These are phyloP conservation scores for Gallinago paraguaiae DNA, from an alignment of 2,113 vertebrate species.

Conservation along the genomic window DNA sequence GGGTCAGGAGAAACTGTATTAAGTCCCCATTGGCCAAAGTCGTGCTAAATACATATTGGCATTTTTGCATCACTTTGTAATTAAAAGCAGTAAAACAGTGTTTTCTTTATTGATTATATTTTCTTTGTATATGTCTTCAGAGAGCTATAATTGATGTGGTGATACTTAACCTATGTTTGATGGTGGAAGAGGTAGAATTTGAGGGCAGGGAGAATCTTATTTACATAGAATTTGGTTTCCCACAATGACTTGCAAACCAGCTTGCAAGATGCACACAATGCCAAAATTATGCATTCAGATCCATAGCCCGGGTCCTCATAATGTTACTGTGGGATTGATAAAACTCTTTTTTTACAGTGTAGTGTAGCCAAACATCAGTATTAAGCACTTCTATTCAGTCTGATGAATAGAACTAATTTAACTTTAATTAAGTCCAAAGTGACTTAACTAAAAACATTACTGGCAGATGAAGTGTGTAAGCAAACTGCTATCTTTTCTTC, in stretches of 20 bases:
- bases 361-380: background rate
- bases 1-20: background rate
- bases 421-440: slow-evolving; percentile 13
- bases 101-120: background rate
- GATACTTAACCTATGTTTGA: background rate
- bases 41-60: background rate
- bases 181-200: background rate
- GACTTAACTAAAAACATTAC: background rate
- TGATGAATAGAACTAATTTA: slow-evolving; percentile 31
- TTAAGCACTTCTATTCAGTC: background rate
- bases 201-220: background rate
- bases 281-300: background rate
- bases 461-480: background rate
- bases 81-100: background rate
- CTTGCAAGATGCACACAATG: background rate
- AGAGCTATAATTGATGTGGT: background rate
- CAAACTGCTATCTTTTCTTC: background rate
- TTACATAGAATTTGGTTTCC: background rate
- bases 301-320: background rate
- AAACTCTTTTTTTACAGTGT: background rate
- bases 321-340: background rate
- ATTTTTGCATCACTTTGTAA: background rate
- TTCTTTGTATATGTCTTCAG: background rate
- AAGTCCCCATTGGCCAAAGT: background rate
- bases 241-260: background rate